These are phyloP conservation scores for Perizoma flavofasciatum DNA, from an alignment of 2,888 invertebrate species.

Conservation along the genomic window DNA sequence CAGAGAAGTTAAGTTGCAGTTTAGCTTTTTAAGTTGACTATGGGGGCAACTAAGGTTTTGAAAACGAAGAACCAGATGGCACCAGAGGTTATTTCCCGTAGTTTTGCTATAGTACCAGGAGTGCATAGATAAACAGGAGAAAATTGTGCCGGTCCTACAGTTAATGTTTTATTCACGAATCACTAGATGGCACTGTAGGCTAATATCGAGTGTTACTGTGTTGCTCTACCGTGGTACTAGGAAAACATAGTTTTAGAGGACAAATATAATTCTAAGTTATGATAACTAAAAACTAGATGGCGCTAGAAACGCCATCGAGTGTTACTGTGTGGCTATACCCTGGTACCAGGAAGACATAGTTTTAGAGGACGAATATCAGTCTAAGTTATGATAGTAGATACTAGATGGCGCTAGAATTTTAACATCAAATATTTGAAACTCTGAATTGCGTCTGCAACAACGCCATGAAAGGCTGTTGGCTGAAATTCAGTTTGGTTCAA, in stretches of 20 bases:
- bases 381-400: not conserved
- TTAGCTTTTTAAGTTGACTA: no score
- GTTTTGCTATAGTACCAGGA: slow-evolving; percentile 1
- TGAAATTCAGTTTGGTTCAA: slow-evolving; percentile 12
- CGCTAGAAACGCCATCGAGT: no score
- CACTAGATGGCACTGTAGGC: not conserved
- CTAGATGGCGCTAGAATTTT: not conserved
- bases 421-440: no score
- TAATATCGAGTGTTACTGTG: no score
- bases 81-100: not conserved
- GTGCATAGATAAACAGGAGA: not conserved
- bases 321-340: no score
- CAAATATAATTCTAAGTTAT: no score
- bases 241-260: slow-evolving; percentile 2
- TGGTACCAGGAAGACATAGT: no score
- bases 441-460: not conserved
- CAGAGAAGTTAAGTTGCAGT: no score
- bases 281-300: not conserved
- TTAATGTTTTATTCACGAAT: not conserved
- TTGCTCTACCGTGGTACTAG: no score
- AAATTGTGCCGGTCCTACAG: no score
- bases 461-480: slow-evolving; percentile 1
- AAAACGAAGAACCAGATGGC: not conserved
- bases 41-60: no score
- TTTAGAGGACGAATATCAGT: no score